Evolutionary conservation across 2,888 invertebrate species (phyloP), one percentile per base, ranked within the genome.

Genomic region (Acronicta aceris): DNA sequence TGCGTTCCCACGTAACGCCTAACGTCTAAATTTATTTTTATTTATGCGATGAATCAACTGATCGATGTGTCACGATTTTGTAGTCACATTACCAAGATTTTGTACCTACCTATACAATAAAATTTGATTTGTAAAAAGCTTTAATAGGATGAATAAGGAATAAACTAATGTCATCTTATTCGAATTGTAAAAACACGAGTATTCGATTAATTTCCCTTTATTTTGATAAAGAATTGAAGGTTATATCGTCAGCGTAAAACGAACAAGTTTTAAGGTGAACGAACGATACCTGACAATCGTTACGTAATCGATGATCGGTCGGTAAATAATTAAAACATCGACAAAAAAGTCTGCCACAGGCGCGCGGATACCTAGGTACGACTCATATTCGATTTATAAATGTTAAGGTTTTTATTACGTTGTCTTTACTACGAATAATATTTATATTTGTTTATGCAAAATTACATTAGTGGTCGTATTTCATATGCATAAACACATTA

Each of bases 281-380:
- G 81, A 59, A 77, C 82, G 78, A 81, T 81, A 81, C 65, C 65
- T 56, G 57, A 71, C 68, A 64, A 56, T 51, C 50, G 69, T 80
- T 81, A 76, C 76, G 75, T 74, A 79, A 79, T 36, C 68, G 51
- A 51, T 67, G 64, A 67, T 72, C 73, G 65, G 47, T 56, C 50
- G 64, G 56, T 56, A 59, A 73, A 67, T 78, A 63, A 75, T 69
- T 70, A 76, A 71, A 65, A 56, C 62, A 51, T 51, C 63, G 59
- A 63, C 62, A 70, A 80, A 76, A 78, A 75, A 69, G 52, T 50
- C 45, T 43, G 59, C 59, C 63, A 47, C 60, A 50, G 66, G 69
- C 69, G 61, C 65, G 54, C 70, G 54, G 50, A 60, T 48, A 62
- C n/a, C n/a, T 38, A 33, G 10, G 52, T 52, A 21, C n/a, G 21